Evolutionary conservation across 2,797 vertebrate genomes (phyloP), one percentile per base, ranked within the genome.

Genomic region (Centropyge bicolor): DNA sequence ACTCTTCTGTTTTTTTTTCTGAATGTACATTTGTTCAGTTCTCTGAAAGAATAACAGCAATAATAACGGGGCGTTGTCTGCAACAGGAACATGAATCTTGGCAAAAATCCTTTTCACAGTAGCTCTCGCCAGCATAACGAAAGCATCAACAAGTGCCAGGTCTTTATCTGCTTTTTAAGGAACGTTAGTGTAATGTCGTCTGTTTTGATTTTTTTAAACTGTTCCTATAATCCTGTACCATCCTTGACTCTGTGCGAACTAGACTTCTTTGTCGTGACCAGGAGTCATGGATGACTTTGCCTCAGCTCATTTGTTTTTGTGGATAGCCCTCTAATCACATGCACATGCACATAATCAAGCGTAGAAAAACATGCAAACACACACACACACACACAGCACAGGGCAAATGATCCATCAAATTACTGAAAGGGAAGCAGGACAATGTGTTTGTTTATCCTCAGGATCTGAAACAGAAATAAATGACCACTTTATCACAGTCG

Each of bases 351-450:
- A 70, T 52, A 70, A 55, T 79, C 52, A 77, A 70, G 70, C 64
- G 73, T 59, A 46, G 16, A 38, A 41, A 80, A 55, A 80, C 67
- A 78, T 63, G 64, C 57, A 80, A 19, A 83, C 64, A 64, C 38
- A 62, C 51, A 74, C 49, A 59, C 17, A 57, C 6, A 70, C 66
- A 65, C 24, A 79, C 40, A 51, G 13, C 46, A 56, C 40, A 46
- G 27, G n/a, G 48, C 80, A 92, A 94, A 95, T 94, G 91, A 86
- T 75, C 84, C 91, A 76, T 89, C 82, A 89, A 84, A 84, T 88
- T 81, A 74, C 88, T 75, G 20, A 88, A 61, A 85, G 46, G 74
- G 55, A 79, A 76, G 55, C 55, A 19, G 70, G 67, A 68, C 5
- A 36, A 61, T 52, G 65, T 81, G 86, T 83, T 91, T 87, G 78